Conservation (phyloP, 2,888 invertebrate species). For the Idaea biselata region DNA sequence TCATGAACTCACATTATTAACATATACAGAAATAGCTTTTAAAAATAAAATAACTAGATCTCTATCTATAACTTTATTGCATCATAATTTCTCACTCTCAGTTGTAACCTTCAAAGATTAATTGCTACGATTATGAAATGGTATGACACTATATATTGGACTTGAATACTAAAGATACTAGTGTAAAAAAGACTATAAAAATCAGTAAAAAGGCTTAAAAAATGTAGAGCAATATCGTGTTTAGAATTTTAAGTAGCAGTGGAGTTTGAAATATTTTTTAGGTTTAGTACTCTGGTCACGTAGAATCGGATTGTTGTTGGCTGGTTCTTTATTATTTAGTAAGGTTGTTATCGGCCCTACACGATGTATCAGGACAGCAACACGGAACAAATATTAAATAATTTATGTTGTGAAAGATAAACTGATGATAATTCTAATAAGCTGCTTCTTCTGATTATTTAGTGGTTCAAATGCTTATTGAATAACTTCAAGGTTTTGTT, state of each 20-base stretch:
- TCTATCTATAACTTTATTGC: not conserved
- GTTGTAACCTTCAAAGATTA: conserved; percentile 14
- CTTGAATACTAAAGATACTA: conserved; percentile 20
- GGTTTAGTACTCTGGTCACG: conserved; percentile 11
- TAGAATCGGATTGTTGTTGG: not conserved
- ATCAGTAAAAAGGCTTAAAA: conserved; percentile 20
- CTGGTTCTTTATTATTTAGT: not conserved
- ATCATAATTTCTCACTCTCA: not conserved
- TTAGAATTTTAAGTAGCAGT: conserved; percentile 30
- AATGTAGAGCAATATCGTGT: conserved; percentile 31
- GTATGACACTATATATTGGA: conserved; percentile 18
- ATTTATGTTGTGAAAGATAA: not conserved
- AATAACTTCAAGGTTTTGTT: no score
- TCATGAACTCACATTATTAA: not conserved
- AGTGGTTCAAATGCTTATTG: no score
- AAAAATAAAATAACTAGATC: not conserved
- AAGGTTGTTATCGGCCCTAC: not conserved
- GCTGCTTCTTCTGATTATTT: no score
- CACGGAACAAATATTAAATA: not conserved
- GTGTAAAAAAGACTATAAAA: conserved; percentile 2
- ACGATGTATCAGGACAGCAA: not conserved
- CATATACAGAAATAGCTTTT: not conserved
- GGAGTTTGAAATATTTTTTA: not conserved
- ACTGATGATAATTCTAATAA: no score
- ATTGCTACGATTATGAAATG: conserved; percentile 17